Conservation (phyloP, 2,113 vertebrate species). For the Climacteris rufus region DNA sequence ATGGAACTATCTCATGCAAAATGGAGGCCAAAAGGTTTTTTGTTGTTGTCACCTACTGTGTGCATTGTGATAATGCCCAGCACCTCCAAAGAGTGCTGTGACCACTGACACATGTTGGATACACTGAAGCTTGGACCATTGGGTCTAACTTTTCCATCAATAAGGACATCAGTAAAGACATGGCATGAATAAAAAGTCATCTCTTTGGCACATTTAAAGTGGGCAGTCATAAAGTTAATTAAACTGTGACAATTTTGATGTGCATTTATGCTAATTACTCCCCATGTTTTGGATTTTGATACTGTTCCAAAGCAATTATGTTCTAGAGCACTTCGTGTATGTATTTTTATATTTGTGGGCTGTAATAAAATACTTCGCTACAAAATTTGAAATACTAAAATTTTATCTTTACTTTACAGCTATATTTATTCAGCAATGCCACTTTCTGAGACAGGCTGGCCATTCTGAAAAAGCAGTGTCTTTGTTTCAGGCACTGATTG, state of each 20-base stretch:
- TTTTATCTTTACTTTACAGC: slow-evolving; percentile 50
- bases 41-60: background rate
- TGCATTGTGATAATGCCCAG: background rate
- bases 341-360: background rate
- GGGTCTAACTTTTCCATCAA: background rate
- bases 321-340: background rate
- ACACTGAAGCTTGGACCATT: background rate
- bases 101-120: background rate
- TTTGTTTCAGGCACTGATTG: slow-evolving; percentile 91
- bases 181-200: background rate
- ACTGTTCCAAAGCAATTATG: background rate
- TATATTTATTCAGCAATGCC: slow-evolving; percentile 89
- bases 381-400: background rate
- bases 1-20: background rate
- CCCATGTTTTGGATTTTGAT: background rate
- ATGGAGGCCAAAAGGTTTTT: background rate
- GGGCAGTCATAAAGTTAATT: background rate
- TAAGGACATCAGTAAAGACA: too few species aligned
- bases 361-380: background rate
- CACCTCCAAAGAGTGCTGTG: background rate
- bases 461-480: slow-evolving; percentile 89
- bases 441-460: slow-evolving; percentile 90
- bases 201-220: background rate
- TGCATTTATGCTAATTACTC: background rate
- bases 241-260: background rate